Percentiles rank a stretch among this genome's conserved stretches.
These are phyloP conservation scores for Haliclona indistincta DNA, from an alignment of 37 sponge, comb jelly and placozoan genomes.

Conservation along the genomic window DNA sequence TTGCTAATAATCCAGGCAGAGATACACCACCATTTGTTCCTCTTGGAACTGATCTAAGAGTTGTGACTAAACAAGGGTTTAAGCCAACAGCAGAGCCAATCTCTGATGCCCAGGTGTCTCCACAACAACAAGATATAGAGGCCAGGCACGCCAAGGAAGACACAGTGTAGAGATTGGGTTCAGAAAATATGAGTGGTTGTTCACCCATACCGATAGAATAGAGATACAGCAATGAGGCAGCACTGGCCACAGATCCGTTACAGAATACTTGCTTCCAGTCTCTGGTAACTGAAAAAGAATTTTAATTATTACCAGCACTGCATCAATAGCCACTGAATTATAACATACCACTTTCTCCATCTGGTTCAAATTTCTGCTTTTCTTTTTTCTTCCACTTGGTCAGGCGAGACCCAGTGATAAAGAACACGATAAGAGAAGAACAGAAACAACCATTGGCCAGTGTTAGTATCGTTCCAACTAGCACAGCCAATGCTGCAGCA, in stretches of 20 bases:
- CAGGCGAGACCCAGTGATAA: slow-evolving; percentile 81
- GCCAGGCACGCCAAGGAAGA: slow-evolving; percentile 54
- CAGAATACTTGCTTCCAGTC: slow-evolving; percentile 88
- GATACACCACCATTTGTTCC: slow-evolving; percentile 95
- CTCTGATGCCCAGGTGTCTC: slow-evolving; percentile 98
- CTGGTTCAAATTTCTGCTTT: slow-evolving; percentile 63
- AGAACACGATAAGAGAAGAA: slow-evolving; percentile 68
- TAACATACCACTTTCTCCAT: slow-evolving; percentile 23
- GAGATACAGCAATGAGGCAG: slow-evolving; percentile 62
- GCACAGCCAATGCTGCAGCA: slow-evolving; percentile 70
- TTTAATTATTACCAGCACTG: neutral
- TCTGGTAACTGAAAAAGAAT: slow-evolving; percentile 32
- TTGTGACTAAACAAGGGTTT: slow-evolving; percentile 80
- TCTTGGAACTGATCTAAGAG: slow-evolving; percentile 58
- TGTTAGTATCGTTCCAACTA: slow-evolving; percentile 78
- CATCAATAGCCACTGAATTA: neutral
- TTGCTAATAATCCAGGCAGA: slow-evolving; percentile 58
- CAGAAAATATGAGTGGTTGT: slow-evolving; percentile 1
- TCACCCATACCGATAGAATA: slow-evolving; percentile 45
- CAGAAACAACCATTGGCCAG: slow-evolving; percentile 70
- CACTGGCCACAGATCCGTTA: slow-evolving; percentile 78
- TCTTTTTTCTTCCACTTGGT: slow-evolving; percentile 75
- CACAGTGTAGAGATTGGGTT: neutral
- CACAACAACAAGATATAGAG: slow-evolving; percentile 76
- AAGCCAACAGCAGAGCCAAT: slow-evolving; percentile 81